A percentile compares a stretch with the other conserved stretches of the same genome.
phyloP scores from a whole-genome alignment of 1,140 invertebrate species.

The Apolygus lucorum region DNA sequence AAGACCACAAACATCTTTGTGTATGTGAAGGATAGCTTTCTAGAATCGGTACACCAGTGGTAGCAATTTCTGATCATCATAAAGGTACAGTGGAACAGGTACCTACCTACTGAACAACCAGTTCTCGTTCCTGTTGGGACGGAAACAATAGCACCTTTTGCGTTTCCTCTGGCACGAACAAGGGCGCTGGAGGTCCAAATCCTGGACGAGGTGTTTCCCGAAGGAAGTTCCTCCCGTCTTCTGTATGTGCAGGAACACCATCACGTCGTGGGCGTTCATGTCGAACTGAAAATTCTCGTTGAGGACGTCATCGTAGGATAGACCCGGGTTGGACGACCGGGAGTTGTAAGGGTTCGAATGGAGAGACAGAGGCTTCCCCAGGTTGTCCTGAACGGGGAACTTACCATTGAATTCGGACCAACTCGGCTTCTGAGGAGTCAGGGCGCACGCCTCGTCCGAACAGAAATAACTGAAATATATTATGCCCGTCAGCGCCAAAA shows the following conservation, averaged over 20 bases:
- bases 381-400: slow-evolving; percentile 43
- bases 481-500: slow-evolving; percentile 69
- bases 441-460: slow-evolving; percentile 72
- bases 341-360: slow-evolving; percentile 40
- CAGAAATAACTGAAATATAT: slow-evolving; percentile 81
- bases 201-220: slow-evolving; percentile 86
- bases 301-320: slow-evolving; percentile 67
- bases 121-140: slow-evolving; percentile 78
- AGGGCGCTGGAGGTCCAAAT: slow-evolving; percentile 79
- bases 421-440: slow-evolving; percentile 45
- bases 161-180: slow-evolving; percentile 76
- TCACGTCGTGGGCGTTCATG: slow-evolving; percentile 85
- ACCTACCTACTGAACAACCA: slow-evolving; percentile 91
- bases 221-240: slow-evolving; percentile 91
- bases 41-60: too few species aligned
- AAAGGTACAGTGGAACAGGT: too few species aligned
- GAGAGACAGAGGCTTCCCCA: slow-evolving; percentile 47
- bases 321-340: slow-evolving; percentile 42
- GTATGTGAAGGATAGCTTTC: too few species aligned
- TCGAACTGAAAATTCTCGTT: slow-evolving; percentile 80
- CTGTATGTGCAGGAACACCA: slow-evolving; percentile 98
- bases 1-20: too few species aligned
- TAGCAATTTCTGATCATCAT: too few species aligned
- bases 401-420: slow-evolving; percentile 38
- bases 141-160: slow-evolving; percentile 86